These are phyloP conservation scores for Phoebastria nigripes DNA, from an alignment of 2,797 vertebrate species.

Conservation along the genomic window DNA sequence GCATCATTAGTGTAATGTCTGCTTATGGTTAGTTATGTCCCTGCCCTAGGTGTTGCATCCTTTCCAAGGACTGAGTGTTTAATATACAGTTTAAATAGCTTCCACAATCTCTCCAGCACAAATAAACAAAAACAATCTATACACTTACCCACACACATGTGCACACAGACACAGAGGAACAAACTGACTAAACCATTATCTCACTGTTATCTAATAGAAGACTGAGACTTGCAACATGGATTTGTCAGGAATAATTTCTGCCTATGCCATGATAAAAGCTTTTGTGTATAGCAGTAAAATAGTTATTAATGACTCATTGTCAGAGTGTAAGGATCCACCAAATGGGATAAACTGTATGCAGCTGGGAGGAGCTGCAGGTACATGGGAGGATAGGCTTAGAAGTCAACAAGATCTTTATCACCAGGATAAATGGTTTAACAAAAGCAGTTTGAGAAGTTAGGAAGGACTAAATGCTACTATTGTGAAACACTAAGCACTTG, in stretches of 20 bases:
- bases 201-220: not conserved
- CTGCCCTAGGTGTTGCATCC: not conserved
- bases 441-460: not conserved
- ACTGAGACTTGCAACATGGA: not conserved
- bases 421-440: not conserved
- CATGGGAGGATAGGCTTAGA: not conserved
- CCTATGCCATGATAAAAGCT: not conserved
- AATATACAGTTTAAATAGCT: not conserved
- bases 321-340: not conserved
- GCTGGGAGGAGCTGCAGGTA: not conserved
- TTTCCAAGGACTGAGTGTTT: not conserved
- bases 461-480: not conserved
- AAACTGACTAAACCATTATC: not conserved
- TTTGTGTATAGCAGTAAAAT: not conserved
- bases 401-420: not conserved
- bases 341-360: not conserved
- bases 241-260: slow-evolving; percentile 17
- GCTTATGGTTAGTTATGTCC: not conserved
- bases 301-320: slow-evolving; percentile 18
- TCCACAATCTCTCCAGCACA: not conserved
- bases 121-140: not conserved
- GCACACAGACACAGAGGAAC: not conserved
- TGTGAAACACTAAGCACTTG: slow-evolving; percentile 7
- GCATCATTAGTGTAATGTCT: not conserved
- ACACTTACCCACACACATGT: not conserved